Base-by-base conservation (phyloP, 2,113 vertebrate species). In the Nanger granti region DNA sequence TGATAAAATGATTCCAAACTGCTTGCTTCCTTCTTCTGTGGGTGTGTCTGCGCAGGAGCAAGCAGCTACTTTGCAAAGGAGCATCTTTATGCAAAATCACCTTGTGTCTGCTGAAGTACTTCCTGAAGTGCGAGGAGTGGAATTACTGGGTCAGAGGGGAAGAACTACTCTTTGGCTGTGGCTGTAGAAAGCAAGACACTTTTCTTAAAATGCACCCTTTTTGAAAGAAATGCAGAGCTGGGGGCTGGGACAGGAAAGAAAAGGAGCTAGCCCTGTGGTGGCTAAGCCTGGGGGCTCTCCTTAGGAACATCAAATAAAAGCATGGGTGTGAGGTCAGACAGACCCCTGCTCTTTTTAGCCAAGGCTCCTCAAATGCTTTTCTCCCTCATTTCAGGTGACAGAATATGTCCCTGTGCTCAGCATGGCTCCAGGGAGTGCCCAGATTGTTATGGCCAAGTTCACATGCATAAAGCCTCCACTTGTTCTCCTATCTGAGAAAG, bases 101-200 rank as follows among this genome's bases (percentile, higher is more conserved):
- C 73, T 49, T 47, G 82, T 24, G 20, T 29, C 84, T 90, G 84
- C 76, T 34, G 2, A 85, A 64, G 17, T 44, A 8, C 86, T 91
- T 54, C 60, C 41, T 91, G 31, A 94, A 88, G 66, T 20, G 54
- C 79, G 20, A n/a, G 87, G 41, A 73, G 17, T 20, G 34, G 66
- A 88, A 94, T 52, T 76, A 80, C 34, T 29, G 49, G 80, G 34
- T 66, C 41, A 66, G 34, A 91, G 60, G 26, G 59, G 41, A 93
- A 95, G 82, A 93, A n/a, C 6, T 59, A 95, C 54, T 94, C 91
- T 97, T 88, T 92, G 69, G 62, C 89, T 60, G n/a, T 79, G n/a
- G 24, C 44, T 89, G 9, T 28, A 64, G 64, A 89, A 83, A 62
- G 88, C 79, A 92, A 91, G 88, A 76, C 4, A 76, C 13, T 28